phyloP scores from a whole-genome alignment of 2,113 vertebrate genomes.

The Dasyornis broadbenti region DNA sequence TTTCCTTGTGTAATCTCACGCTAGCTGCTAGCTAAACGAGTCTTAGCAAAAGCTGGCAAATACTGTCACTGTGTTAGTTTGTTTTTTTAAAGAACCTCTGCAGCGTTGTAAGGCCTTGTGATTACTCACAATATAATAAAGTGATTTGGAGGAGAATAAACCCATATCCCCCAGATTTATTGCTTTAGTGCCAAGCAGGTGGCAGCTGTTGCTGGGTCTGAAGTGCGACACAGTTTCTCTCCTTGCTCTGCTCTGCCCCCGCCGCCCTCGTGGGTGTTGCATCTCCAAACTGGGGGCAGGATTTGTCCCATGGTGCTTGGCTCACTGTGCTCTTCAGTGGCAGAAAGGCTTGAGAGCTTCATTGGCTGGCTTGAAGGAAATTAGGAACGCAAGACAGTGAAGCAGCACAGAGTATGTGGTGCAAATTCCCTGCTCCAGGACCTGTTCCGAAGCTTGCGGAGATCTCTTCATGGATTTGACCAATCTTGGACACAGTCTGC shows the following conservation, averaged over 20 bases:
- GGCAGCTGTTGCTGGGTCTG: background rate
- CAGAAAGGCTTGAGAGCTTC: background rate
- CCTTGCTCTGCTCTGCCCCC: background rate
- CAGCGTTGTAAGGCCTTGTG: conserved; percentile 43
- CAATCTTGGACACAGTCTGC: background rate
- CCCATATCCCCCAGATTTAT: background rate
- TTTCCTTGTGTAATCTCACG: background rate
- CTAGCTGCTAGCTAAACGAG: background rate
- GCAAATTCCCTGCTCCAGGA: background rate
- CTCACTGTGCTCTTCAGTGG: background rate
- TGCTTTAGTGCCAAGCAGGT: background rate
- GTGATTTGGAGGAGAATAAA: conserved; percentile 40
- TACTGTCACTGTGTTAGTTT: background rate
- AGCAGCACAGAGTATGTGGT: background rate
- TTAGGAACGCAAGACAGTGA: background rate
- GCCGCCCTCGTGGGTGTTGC: fast-evolving
- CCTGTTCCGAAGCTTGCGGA: background rate
- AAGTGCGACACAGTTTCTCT: background rate
- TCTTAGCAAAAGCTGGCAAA: conserved; percentile 24
- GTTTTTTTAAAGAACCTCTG: background rate
- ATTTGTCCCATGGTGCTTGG: background rate
- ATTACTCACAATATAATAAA: conserved; percentile 45
- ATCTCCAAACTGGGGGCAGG: background rate
- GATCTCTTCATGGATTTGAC: background rate
- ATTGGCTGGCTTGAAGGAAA: background rate